Base-by-base conservation (phyloP, 2,113 vertebrate genomes). In the Silurus asotus region DNA sequence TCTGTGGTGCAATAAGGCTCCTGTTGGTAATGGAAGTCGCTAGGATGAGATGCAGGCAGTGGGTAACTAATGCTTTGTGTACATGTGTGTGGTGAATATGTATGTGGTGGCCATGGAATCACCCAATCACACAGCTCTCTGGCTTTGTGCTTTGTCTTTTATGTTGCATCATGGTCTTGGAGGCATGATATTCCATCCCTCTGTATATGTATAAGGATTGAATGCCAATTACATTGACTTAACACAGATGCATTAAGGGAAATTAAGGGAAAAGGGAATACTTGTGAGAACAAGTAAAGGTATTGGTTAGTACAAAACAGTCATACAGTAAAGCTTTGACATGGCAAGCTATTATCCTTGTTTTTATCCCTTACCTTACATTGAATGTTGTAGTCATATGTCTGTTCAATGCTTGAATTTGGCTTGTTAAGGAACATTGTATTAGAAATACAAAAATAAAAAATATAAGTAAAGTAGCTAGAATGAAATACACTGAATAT, bases 1-100 rank as follows among this genome's bases (percentile, higher is more conserved):
- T 91, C 93, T 92, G 93, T 19, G 88, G 92, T 75, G 91, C 92
- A 93, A 95, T 93, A 84, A 88, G 93, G 94, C 91, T 96, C 83
- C 92, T 48, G 87, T 95, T 96, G 94, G 95, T 95, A 92, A 91
- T 93, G 93, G 75, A 92, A 92, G 94, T 64, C 84, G 89, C 91
- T 88, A 88, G 59, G 82, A 79, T 49, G 17, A 82, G 51, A 23
- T 79, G 82, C 75, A 75, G 85, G 19, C 62, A 19, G 86, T 91
- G 95, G 94, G 97, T 96, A 98, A 97, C 95, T 94, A 95, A 88
- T 92, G 93, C 96, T 97, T 97, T 98, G 96, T 98, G 96, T 95
- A 93, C 94, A 93, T 90, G 92, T 95, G 95, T 94, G 95, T 96
- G 95, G 94, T 96, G 95, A 97, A 97, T 96, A 95, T 96, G 94